Base-by-base conservation (phyloP, 2,113 vertebrate genomes). In the Onychorhynchus coronatus region DNA sequence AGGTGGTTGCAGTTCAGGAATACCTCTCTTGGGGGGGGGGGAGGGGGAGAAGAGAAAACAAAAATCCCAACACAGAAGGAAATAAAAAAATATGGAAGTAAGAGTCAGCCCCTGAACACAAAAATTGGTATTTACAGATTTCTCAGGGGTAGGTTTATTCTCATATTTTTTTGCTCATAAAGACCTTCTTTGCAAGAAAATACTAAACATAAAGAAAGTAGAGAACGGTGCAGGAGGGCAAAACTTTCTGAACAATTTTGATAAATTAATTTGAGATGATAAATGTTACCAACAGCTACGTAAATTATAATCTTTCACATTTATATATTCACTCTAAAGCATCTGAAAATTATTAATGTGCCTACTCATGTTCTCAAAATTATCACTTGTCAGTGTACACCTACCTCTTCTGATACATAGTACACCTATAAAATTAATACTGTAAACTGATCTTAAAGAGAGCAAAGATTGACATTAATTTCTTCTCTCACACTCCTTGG, bases 181-280 rank as follows among this genome's bases (percentile, higher is more conserved):
- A 77, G 20, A 6, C 2, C 1, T 70, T 17, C 3, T 70, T 76
- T 76, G 15, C 21, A 83, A 59, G 30, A 61, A 44, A 70, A 87
- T 39, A 24, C 15, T 70, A 79, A 91, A 79, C 70, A 47, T 1
- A 62, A 20, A 67, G 9, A 67, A 76, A 70, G 25, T 12, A 52
- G 37, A 77, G 24, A 35, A 42, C 11, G 44, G 27, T 39, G 20
- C 22, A 85, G 33, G 49, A 61, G 16, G 44, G 27, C 23, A 95
- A 91, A 94, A 66, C 6, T 67, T 71, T 84, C 14, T 55, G 71
- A 91, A 50, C 1, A 5, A 93, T 77, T 92, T 92, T 91, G 85
- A 94, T 77, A 83, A 94, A 91, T 94, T 85, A 77, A 62, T 88
- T 90, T 90, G 27, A 93, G 84, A 71, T 70, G 28, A 61, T 93